Conservation (phyloP, 2,113 vertebrate genomes). For the Myotis yumanensis region DNA sequence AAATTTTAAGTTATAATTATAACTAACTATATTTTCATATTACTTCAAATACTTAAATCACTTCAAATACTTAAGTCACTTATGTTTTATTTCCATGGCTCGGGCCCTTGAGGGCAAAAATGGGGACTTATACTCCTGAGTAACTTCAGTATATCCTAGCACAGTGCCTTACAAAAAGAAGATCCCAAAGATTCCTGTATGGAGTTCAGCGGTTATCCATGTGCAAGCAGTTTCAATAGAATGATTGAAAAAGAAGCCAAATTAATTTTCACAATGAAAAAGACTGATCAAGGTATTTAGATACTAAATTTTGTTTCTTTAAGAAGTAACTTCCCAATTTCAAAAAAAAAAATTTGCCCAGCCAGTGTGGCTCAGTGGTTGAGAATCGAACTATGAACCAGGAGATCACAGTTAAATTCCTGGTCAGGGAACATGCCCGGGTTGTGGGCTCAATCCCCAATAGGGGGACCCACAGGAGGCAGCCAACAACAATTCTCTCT, state of each 20-base stretch:
- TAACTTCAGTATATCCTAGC: not conserved
- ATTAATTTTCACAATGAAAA: slow-evolving; percentile 13
- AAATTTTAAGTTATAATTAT: not conserved
- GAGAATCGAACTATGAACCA: too few species aligned
- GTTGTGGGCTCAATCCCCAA: too few species aligned
- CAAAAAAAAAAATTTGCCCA: not conserved
- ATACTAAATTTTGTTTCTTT: not conserved
- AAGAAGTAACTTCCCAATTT: not conserved
- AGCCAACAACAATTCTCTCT: too few species aligned
- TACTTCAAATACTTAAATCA: not conserved
- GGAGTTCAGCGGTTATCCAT: not conserved
- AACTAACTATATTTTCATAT: not conserved
- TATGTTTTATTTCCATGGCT: not conserved
- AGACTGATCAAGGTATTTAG: not conserved
- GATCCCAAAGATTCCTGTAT: not conserved
- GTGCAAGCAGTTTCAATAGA: not conserved
- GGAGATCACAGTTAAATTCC: too few species aligned
- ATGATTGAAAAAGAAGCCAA: not conserved
- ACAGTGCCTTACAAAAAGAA: not conserved
- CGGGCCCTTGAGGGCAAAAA: not conserved
- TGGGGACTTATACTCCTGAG: not conserved
- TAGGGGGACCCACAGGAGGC: too few species aligned
- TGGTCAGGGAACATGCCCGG: too few species aligned
- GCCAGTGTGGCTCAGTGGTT: too few species aligned
- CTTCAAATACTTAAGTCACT: not conserved